Conservation (phyloP, 1,140 invertebrate species). For the Lepidurus apus region DNA sequence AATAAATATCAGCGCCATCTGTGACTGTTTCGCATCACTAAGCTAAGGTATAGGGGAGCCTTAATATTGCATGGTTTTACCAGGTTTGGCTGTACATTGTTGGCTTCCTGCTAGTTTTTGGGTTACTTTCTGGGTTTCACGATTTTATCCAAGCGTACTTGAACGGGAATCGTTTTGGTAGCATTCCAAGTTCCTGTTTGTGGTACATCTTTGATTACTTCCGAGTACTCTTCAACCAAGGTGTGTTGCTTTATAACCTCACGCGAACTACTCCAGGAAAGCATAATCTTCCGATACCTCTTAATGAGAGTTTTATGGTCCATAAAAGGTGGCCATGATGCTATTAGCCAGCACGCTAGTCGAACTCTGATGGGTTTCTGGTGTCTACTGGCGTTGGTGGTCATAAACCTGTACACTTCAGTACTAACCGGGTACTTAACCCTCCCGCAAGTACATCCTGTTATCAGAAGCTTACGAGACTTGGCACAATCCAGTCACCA, state of each 20-base stretch:
- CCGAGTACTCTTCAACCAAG: slow-evolving; percentile 1
- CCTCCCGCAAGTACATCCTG: background rate
- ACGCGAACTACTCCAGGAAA: too few species aligned
- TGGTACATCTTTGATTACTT: background rate
- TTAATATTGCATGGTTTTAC: too few species aligned
- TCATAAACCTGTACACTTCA: background rate
- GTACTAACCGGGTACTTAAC: background rate
- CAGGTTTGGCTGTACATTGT: too few species aligned
- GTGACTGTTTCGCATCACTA: too few species aligned
- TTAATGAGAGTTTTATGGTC: background rate
- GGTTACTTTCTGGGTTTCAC: too few species aligned
- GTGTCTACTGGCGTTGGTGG: background rate
- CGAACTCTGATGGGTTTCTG: background rate
- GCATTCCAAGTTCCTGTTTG: background rate
- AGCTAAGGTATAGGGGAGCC: too few species aligned
- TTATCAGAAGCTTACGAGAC: background rate
- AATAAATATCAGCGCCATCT: too few species aligned
- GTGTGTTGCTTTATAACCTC: background rate
- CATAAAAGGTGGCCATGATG: background rate
- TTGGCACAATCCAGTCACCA: background rate
- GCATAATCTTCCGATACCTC: too few species aligned
- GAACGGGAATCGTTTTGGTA: too few species aligned
- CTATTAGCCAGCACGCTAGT: background rate
- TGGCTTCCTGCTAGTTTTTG: too few species aligned
- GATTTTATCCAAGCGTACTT: too few species aligned